A percentile compares a stretch with the other conserved stretches of the same genome.
Conservation (phyloP, 2,888 invertebrate species). For the Ptilodon capucinus region DNA sequence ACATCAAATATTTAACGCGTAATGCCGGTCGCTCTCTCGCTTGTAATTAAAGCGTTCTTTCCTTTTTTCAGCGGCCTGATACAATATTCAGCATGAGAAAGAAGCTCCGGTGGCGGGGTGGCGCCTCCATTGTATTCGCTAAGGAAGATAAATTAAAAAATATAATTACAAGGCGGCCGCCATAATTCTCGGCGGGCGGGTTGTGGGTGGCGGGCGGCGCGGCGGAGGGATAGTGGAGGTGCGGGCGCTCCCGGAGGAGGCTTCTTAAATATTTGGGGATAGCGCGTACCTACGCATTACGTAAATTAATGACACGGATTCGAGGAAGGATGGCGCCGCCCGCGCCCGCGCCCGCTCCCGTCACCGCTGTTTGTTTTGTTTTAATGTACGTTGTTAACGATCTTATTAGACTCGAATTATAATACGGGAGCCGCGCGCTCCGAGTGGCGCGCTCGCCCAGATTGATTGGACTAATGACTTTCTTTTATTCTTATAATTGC, state of each 20-base stretch:
- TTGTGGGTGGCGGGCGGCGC: conserved; percentile 55
- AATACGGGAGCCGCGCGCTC: conserved; percentile 50
- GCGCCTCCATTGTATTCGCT: conserved; percentile 84
- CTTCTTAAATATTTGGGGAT: conserved; percentile 84
- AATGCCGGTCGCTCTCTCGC: conserved; percentile 79
- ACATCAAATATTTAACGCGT: conserved; percentile 81
- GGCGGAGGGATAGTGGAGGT: conserved; percentile 73
- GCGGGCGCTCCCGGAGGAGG: conserved; percentile 81
- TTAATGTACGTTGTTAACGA: conserved; percentile 82
- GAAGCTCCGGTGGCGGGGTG: conserved; percentile 81
- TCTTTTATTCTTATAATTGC: conserved; percentile 75
- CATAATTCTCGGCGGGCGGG: conserved; percentile 83
- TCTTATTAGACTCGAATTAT: conserved; percentile 79
- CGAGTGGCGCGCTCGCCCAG: conserved; percentile 38
- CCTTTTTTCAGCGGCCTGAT: conserved; percentile 82
- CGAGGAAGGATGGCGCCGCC: conserved; percentile 81
- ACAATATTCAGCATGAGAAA: conserved; percentile 83
- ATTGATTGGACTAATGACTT: conserved; percentile 78
- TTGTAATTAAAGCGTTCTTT: conserved; percentile 83
- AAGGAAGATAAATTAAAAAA: conserved; percentile 88
- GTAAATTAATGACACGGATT: conserved; percentile 84
- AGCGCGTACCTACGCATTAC: conserved; percentile 84
- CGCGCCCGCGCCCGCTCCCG: conserved; percentile 46
- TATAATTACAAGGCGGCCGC: conserved; percentile 87
- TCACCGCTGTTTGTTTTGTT: conserved; percentile 79